Evolutionary conservation across 2,797 vertebrate genomes (phyloP).

Genomic region (Acrossocheilus fasciatus): DNA sequence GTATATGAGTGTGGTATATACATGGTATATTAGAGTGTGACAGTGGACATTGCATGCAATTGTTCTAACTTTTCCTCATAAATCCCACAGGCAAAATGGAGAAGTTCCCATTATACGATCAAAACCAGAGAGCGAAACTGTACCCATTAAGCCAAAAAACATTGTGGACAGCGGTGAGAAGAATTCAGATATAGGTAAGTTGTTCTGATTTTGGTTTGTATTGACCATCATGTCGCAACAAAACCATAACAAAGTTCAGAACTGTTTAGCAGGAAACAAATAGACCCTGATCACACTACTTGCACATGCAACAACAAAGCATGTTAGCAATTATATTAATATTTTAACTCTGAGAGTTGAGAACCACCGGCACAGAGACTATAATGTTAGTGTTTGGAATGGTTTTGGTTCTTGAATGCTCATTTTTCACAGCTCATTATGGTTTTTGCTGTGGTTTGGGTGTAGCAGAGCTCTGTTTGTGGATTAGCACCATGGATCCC

Average conservation of each 20-base stretch:
- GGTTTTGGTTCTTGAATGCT: not conserved
- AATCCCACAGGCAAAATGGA: slow-evolving; percentile 86
- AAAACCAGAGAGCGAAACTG: slow-evolving; percentile 87
- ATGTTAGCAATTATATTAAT: not conserved
- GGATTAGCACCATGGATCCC: not conserved
- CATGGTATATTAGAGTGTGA: not conserved
- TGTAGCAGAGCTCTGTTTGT: not conserved
- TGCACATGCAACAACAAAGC: not conserved
- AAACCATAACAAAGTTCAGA: not conserved
- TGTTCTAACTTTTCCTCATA: not conserved
- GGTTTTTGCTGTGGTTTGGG: not conserved
- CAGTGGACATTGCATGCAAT: not conserved
- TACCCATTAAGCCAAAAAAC: slow-evolving; percentile 87
- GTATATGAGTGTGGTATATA: not conserved
- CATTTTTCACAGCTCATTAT: not conserved
- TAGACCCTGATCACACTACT: not conserved
- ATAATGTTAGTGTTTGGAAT: slow-evolving; percentile 23
- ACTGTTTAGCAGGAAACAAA: not conserved
- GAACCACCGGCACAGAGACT: not conserved
- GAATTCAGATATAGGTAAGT: slow-evolving; percentile 78
- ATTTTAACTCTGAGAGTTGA: not conserved
- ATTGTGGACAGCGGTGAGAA: slow-evolving; percentile 75
- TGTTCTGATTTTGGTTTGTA: not conserved
- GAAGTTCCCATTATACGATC: slow-evolving; percentile 84
- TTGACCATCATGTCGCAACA: not conserved